Percentiles rank a stretch among this genome's conserved stretches.
These are phyloP conservation scores for Lomographa bimaculata DNA, from an alignment of 2,888 invertebrate species.

Conservation along the genomic window DNA sequence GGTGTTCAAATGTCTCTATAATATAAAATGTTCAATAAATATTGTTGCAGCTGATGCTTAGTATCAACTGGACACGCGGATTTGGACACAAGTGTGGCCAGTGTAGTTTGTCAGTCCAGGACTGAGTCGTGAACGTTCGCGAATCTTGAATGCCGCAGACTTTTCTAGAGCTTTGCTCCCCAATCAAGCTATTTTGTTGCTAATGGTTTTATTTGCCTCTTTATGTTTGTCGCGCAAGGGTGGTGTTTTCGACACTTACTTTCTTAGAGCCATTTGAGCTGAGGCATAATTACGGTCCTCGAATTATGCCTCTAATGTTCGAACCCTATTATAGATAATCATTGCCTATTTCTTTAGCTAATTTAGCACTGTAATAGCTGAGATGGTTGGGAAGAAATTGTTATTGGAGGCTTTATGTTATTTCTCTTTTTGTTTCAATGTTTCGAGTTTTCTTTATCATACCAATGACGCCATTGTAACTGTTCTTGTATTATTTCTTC, in stretches of 20 bases:
- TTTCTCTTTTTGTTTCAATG: conserved; percentile 12
- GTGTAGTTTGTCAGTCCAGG: too few relatives aligned
- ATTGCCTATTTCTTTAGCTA: conserved; percentile 26
- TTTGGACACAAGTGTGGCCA: too few relatives aligned
- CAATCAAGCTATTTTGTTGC: conserved; percentile 19
- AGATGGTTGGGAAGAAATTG: conserved; percentile 13
- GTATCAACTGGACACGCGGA: too few relatives aligned
- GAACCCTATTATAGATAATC: conserved; percentile 29
- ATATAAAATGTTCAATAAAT: too few relatives aligned
- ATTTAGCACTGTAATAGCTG: conserved; percentile 23
- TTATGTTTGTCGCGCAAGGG: conserved; percentile 27
- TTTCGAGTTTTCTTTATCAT: neutral
- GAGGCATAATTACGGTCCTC: conserved; percentile 30
- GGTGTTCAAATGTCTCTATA: too few relatives aligned
- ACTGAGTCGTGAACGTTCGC: conserved; percentile 24
- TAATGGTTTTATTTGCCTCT: conserved; percentile 26
- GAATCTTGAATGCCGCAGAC: conserved; percentile 16
- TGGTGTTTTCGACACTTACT: conserved; percentile 23
- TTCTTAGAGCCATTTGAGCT: conserved; percentile 24
- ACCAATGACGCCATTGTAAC: neutral
- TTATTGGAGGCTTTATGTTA: conserved; percentile 19
- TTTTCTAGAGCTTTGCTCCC: conserved; percentile 15
- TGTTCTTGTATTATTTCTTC: neutral
- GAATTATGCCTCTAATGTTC: conserved; percentile 27
- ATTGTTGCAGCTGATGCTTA: too few relatives aligned